phyloP scores from a whole-genome alignment of 2,888 invertebrate genomes.

The Invenusta paracnida region DNA sequence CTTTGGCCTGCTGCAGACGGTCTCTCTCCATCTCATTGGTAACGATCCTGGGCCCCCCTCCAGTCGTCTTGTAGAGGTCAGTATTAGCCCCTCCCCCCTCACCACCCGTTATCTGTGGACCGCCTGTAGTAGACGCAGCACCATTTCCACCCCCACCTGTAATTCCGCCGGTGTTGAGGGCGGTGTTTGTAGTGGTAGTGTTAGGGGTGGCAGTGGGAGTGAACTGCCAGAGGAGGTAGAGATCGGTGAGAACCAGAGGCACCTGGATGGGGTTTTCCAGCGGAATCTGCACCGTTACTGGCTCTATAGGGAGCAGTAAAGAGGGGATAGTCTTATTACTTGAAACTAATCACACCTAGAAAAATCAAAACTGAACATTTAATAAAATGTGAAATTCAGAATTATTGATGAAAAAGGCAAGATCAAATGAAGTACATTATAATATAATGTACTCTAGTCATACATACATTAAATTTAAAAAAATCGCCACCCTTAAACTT shows the following conservation, averaged over 20 bases:
- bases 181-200: neutral
- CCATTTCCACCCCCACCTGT: neutral
- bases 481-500: no score
- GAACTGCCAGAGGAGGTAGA: conserved; percentile 73
- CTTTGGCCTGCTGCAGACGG: neutral
- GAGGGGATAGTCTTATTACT: neutral
- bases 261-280: conserved; percentile 74
- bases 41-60: conserved; percentile 51
- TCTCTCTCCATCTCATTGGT: conserved; percentile 50
- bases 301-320: no score
- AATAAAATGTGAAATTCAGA: no score
- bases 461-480: no score
- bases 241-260: conserved; percentile 68
- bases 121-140: neutral
- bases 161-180: no score
- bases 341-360: neutral
- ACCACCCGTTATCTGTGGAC: no score
- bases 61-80: no score
- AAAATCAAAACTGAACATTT: conserved; percentile 28
- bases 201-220: conserved; percentile 46
- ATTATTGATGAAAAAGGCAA: no score
- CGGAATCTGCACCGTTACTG: conserved; percentile 73
- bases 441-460: no score
- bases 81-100: no score
- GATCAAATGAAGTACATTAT: no score